A percentile compares a stretch with the other conserved stretches of the same genome.
These are phyloP conservation scores for Nothoprocta pentlandii DNA, from an alignment of 2,113 vertebrate genomes.

Conservation along the genomic window DNA sequence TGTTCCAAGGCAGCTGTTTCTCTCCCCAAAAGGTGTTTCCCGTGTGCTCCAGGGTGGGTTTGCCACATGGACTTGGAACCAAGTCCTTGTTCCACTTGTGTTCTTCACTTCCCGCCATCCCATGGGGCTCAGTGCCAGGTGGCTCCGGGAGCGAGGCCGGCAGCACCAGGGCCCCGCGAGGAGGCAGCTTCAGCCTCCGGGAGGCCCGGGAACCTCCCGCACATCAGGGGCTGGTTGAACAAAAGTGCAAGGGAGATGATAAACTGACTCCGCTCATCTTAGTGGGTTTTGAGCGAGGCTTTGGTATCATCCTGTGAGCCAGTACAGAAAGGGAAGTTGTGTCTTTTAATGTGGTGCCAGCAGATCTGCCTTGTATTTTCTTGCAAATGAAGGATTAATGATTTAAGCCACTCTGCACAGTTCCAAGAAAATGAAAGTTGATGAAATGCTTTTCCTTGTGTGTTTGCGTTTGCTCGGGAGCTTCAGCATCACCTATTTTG, in stretches of 20 bases:
- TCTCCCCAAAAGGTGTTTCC: neutral
- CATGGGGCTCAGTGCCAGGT: too few relatives aligned
- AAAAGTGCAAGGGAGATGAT: neutral
- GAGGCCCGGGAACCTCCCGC: neutral
- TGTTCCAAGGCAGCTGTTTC: fast-evolving
- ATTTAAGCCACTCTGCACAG: neutral
- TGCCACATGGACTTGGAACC: fast-evolving
- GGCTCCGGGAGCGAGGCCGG: too few relatives aligned
- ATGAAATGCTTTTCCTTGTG: neutral
- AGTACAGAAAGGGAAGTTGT: neutral
- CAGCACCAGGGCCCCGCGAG: neutral
- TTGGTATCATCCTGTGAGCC: neutral
- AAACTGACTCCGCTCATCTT: neutral
- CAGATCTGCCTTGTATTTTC: slow-evolving; percentile 19
- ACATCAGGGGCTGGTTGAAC: neutral
- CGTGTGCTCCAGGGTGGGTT: neutral
- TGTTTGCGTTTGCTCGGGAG: neutral
- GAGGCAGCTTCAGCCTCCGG: fast-evolving
- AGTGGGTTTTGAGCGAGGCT: neutral
- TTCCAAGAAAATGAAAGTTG: neutral
- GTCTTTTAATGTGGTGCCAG: neutral
- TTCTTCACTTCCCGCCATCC: too few relatives aligned
- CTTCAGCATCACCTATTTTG: neutral
- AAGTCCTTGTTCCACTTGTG: neutral
- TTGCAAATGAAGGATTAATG: neutral